A percentile compares a stretch with the other conserved stretches of the same genome.
These are phyloP conservation scores for Orthonychiurus folsomi DNA, from an alignment of 2,888 invertebrate genomes.

Conservation along the genomic window DNA sequence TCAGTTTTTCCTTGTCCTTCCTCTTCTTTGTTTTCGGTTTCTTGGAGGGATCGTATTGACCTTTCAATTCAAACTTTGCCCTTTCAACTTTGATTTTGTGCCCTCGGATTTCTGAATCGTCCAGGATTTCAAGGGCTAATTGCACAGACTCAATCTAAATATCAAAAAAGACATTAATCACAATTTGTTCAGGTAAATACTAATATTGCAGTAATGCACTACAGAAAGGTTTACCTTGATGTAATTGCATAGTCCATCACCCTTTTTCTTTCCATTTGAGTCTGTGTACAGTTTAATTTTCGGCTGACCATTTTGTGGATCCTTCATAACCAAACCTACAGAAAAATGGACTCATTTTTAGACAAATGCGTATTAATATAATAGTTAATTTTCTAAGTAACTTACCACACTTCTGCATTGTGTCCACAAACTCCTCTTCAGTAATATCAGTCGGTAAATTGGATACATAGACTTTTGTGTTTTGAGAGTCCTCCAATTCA, in stretches of 20 bases:
- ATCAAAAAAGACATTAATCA: too few species aligned
- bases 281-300: constrained; percentile 85
- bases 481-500: constrained; percentile 73
- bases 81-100: constrained; percentile 77
- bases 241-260: constrained; percentile 92
- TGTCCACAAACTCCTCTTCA: constrained; percentile 76
- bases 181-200: too few species aligned
- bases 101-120: constrained; percentile 72
- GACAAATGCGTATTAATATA: too few species aligned
- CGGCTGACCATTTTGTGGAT: constrained; percentile 65
- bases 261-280: constrained; percentile 72
- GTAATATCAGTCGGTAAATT: constrained; percentile 81
- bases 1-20: constrained; percentile 79
- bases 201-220: too few species aligned
- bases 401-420: constrained; percentile 98
- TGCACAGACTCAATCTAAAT: constrained; percentile 78
- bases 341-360: too few species aligned
- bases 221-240: constrained; percentile 71
- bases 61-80: constrained; percentile 91
- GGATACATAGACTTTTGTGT: constrained; percentile 92
- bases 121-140: constrained; percentile 79
- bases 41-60: constrained; percentile 80
- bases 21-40: constrained; percentile 81
- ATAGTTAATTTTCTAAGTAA: too few species aligned
- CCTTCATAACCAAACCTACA: constrained; percentile 81